Base-by-base conservation (phyloP, 2,888 invertebrate genomes). In the Atethmia centrago region DNA sequence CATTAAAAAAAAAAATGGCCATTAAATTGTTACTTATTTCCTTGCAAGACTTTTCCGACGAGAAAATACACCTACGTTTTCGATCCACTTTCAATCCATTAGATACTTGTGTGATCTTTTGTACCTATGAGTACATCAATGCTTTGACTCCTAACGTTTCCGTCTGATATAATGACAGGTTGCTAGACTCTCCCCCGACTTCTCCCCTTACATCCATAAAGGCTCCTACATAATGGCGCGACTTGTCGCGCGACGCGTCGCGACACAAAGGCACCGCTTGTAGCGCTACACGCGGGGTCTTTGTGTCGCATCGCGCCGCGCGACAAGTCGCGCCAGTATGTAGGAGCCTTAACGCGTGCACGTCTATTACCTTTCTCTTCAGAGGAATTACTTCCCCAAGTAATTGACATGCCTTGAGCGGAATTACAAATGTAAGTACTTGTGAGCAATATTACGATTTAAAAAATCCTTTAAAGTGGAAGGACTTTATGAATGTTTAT, bases 121-220 rank as follows among this genome's bases (percentile, higher is more conserved):
- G 31, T 61, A 42, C 25, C 31, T 31, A 28, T 36, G 21, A 21
- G 36, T 59, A 55, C 47, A n/a, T 49, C 31, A 78, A 61, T 31
- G 61, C 40, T 75, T 70, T 55, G 59, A 61, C n/a, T 55, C 21
- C 31, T 55, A 42, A 49, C 47, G 25, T 53, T 70, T 21, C 61
- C 71, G 53, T 55, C 36, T 53, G 25, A 31, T 59, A 53, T n/a
- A 72, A 77, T 72, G 80, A 61, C 73, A 77, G 64, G 31, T 10
- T 47, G 12, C 40, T 21, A 28, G 19, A 10, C 10, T 0, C n/a
- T 16, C n/a, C 28, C 16, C 21, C 8, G 16, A 2, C 4, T 3
- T 10, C 53, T n/a, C 1, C 25, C 12, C 16, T 55, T 42, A 40
- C 8, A 9, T 56, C 12, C 40, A 31, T 16, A n/a, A n/a, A n/a